phyloP scores from a whole-genome alignment of 1,140 invertebrate genomes.

The Drosophila micromelanica region DNA sequence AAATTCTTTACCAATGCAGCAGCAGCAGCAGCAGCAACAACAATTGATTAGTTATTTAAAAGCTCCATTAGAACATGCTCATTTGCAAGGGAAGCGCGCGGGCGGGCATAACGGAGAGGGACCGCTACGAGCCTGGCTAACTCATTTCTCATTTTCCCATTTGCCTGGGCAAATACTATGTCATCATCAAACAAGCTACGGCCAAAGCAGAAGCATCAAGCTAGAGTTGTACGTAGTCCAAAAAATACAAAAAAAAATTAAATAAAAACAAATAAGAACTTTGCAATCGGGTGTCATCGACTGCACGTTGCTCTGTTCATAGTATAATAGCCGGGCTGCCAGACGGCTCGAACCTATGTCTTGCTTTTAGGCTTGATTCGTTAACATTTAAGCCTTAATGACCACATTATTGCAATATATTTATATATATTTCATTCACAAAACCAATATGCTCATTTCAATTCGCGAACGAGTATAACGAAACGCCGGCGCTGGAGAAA shows the following conservation, averaged over 20 bases:
- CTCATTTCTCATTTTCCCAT: slow-evolving; percentile 64
- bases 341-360: too few relatives aligned
- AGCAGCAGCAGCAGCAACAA: slow-evolving; percentile 32
- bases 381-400: too few relatives aligned
- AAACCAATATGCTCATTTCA: too few relatives aligned
- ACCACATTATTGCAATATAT: too few relatives aligned
- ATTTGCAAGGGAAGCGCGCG: slow-evolving; percentile 12
- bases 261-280: background rate
- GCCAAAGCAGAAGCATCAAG: slow-evolving; percentile 21
- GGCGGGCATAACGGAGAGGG: background rate
- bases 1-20: slow-evolving; percentile 27
- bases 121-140: slow-evolving; percentile 15
- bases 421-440: too few relatives aligned
- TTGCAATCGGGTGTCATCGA: background rate
- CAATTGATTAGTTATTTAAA: slow-evolving; percentile 66
- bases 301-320: too few relatives aligned
- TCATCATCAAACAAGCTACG: slow-evolving; percentile 61
- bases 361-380: too few relatives aligned
- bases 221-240: slow-evolving; percentile 13
- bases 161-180: slow-evolving; percentile 64
- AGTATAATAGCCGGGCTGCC: too few relatives aligned
- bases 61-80: slow-evolving; percentile 55
- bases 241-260: slow-evolving; percentile 7
- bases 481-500: slow-evolving; percentile 18
- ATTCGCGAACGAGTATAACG: too few relatives aligned